A percentile compares a stretch with the other conserved stretches of the same genome.
Evolutionary conservation across 2,113 vertebrate species (phyloP).

Genomic region (Cairina moschata): DNA sequence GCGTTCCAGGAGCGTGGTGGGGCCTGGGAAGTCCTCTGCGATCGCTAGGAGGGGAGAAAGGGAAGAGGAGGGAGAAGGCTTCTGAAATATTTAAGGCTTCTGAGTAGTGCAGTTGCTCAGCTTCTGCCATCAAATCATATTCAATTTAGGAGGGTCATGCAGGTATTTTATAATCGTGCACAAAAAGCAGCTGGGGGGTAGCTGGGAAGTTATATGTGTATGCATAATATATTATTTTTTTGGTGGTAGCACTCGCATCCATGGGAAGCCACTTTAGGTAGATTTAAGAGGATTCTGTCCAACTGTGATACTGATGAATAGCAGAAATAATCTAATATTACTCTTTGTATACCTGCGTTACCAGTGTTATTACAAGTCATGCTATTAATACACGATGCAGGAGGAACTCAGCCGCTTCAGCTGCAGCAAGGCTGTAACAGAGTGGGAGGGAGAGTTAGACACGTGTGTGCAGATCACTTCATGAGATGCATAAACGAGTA

Average conservation of each 20-base stretch:
- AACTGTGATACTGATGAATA: conserved; percentile 40
- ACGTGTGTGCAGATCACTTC: not conserved
- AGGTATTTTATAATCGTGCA: conserved; percentile 27
- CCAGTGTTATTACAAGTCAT: not conserved
- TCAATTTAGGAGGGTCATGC: conserved; percentile 46
- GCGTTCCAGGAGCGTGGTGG: conserved; percentile 30
- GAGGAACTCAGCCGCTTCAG: not conserved
- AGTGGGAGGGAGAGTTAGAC: not conserved
- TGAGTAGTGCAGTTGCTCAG: conserved; percentile 30
- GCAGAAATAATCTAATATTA: conserved; percentile 54
- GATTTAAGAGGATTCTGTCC: conserved; percentile 56
- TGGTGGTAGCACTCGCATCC: conserved; percentile 11
- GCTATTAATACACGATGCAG: not conserved
- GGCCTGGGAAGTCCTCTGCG: not conserved
- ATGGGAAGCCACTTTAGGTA: conserved; percentile 35
- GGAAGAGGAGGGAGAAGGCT: conserved; percentile 41
- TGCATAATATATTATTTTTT: conserved; percentile 55
- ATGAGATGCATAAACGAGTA: not conserved
- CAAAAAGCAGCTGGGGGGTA: conserved; percentile 51
- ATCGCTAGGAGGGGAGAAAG: conserved; percentile 11
- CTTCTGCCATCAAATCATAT: conserved; percentile 50
- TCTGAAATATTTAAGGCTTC: conserved; percentile 44
- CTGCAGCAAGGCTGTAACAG: not conserved
- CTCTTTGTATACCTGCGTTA: not conserved
- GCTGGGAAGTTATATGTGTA: conserved; percentile 1